A percentile compares a stretch with the other conserved stretches of the same genome.
Evolutionary conservation across 2,888 invertebrate genomes (phyloP).

Genomic region (Sussaba pulchella): DNA sequence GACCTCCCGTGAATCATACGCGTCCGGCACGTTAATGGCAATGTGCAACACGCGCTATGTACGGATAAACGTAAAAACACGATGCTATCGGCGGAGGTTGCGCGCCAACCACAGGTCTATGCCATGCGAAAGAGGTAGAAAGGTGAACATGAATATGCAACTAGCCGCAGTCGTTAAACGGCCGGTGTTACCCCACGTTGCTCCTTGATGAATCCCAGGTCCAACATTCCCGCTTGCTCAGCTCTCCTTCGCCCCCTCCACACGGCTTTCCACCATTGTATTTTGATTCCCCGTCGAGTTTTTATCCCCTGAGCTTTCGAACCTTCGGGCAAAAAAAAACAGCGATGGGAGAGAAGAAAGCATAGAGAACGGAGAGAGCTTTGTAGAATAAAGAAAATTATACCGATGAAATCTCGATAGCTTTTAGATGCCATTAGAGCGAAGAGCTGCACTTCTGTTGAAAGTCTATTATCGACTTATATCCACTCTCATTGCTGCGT

Average conservation of each 20-base stretch:
- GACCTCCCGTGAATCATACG: constrained; percentile 68
- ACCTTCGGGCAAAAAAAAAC: background rate
- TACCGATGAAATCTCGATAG: constrained; percentile 46
- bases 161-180: constrained; percentile 78
- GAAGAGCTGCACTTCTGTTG: constrained; percentile 5
- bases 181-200: constrained; percentile 76
- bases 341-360: background rate
- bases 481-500: background rate
- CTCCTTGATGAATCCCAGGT: constrained; percentile 75
- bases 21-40: constrained; percentile 69
- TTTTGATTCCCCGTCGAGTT: constrained; percentile 54
- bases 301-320: constrained; percentile 37
- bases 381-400: constrained; percentile 49
- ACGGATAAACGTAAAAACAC: constrained; percentile 63
- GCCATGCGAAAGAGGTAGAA: constrained; percentile 67
- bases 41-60: constrained; percentile 63
- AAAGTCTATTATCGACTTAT: constrained; percentile 27
- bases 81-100: constrained; percentile 76
- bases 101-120: constrained; percentile 50
- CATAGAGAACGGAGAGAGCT: background rate
- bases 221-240: constrained; percentile 53
- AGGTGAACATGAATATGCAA: constrained; percentile 80
- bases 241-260: background rate
- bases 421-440: constrained; percentile 37
- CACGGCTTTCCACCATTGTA: constrained; percentile 33